Evolutionary conservation across 1,140 invertebrate species (phyloP), one percentile per base, ranked within the genome.

Genomic region (Drosophila sp.): DNA sequence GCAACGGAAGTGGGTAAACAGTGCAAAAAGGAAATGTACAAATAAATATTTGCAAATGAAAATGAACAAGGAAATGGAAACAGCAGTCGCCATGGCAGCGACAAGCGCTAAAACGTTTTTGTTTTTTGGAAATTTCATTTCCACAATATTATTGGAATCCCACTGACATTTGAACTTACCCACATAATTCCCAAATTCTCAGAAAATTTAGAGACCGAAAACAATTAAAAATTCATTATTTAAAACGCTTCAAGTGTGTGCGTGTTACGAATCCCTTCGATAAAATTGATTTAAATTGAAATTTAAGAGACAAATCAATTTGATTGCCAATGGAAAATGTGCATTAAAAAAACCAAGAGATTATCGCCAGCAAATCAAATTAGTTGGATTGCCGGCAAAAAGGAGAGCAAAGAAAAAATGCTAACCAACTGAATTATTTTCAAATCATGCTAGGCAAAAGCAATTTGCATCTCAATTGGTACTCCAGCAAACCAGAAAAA

Each of bases 1-100:
- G 57, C 60, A 89, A 41, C 76, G 83, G 84, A 89, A 70, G 67
- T 80, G 80, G 72, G 84, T 77, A 89, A 86, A 86, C 73, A 83
- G 83, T 66, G 69, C 66, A 79, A 60, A 72, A 62, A 70, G 84
- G 80, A 79, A 87, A 79, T 83, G 79, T 77, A 69, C 76, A 87
- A 89, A 87, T 87, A 87, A 89, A 89, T 87, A 84, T 89, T 83
- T 89, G 64, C 79, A 86, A 86, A 82, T 82, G 83, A 82, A 86
- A 86, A 73, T 78, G 76, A 83, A 80, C 77, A 80, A 83, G 84
- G 76, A 87, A 87, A 89, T 83, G 62, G 76, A 63, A 79, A 54
- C 82, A 79, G 60, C 82, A 85, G 44, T 50, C 44, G 44, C 44
- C 70, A 71, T 71, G 75, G 67, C 72, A 84, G 60, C 66, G 63